Evolutionary conservation across 1,140 invertebrate species (phyloP).

Genomic region (Rhyacophila brunnea): DNA sequence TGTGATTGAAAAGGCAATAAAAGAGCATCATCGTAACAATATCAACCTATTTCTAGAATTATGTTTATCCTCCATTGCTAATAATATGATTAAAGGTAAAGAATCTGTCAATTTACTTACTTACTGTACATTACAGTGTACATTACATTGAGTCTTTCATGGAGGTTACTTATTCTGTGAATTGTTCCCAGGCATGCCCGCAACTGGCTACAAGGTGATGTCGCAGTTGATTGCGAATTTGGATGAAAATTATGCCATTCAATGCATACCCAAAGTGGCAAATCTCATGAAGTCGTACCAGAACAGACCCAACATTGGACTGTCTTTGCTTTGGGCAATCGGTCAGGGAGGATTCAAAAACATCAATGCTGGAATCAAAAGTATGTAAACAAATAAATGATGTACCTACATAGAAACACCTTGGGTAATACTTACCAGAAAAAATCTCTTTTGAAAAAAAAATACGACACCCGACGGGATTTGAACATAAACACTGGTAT

Average conservation of each 20-base stretch:
- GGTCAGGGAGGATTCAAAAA: constrained; percentile 72
- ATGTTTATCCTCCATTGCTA: constrained; percentile 62
- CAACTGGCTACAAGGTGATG: constrained; percentile 68
- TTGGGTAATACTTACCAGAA: too few species aligned
- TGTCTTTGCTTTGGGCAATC: constrained; percentile 76
- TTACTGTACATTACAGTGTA: too few species aligned
- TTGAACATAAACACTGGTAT: too few species aligned
- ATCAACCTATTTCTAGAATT: constrained; percentile 64
- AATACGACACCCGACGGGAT: too few species aligned
- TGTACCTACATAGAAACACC: too few species aligned
- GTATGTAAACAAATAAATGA: too few species aligned
- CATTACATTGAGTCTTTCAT: too few species aligned
- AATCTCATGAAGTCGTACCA: constrained; percentile 73
- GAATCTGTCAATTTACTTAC: too few species aligned
- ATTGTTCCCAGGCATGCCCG: constrained; percentile 47
- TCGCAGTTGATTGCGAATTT: constrained; percentile 66
- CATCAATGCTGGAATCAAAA: constrained; percentile 69
- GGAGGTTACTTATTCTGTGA: too few species aligned
- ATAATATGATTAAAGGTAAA: constrained; percentile 66
- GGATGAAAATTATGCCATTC: constrained; percentile 61
- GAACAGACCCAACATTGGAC: constrained; percentile 72
- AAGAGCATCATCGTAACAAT: constrained; percentile 57
- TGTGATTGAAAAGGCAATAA: constrained; percentile 56
- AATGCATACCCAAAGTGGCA: constrained; percentile 61
- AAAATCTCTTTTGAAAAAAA: too few species aligned